Percentiles rank a stretch among this genome's conserved stretches.
phyloP scores from a whole-genome alignment of 2,113 vertebrate genomes.

The Prionailurus bengalensis region DNA sequence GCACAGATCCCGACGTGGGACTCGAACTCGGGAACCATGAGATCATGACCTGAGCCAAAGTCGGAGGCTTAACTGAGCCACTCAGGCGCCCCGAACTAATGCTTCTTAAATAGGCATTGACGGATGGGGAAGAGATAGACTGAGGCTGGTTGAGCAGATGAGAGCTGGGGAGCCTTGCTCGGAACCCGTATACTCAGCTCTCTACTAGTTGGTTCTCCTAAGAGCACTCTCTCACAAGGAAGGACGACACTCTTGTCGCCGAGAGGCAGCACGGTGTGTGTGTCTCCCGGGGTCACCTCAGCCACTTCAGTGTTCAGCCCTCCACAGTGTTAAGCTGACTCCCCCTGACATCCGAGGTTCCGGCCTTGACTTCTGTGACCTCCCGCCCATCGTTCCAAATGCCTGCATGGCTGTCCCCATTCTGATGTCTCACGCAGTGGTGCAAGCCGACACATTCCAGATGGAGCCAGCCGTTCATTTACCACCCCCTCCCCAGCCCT shows the following conservation, averaged over 20 bases:
- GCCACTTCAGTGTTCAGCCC: too few species aligned
- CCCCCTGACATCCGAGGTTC: not conserved
- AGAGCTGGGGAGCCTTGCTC: not conserved
- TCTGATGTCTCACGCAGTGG: not conserved
- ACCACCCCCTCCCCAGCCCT: accelerated
- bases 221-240: not conserved
- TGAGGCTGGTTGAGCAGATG: not conserved
- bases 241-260: not conserved
- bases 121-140: not conserved
- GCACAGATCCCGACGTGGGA: too few species aligned
- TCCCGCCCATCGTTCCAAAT: not conserved
- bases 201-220: not conserved
- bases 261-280: not conserved
- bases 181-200: not conserved
- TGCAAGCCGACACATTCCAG: accelerated
- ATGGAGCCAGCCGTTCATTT: too few species aligned
- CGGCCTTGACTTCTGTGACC: not conserved
- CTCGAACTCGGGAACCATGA: too few species aligned
- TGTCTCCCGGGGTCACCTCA: not conserved
- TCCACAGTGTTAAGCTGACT: not conserved
- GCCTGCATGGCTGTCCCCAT: not conserved
- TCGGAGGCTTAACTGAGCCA: too few species aligned
- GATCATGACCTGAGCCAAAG: too few species aligned
- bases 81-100: too few species aligned
- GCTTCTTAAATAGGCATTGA: not conserved